Evolutionary conservation across 2,888 invertebrate species (phyloP).

Genomic region (Neocrepidodera transversa): DNA sequence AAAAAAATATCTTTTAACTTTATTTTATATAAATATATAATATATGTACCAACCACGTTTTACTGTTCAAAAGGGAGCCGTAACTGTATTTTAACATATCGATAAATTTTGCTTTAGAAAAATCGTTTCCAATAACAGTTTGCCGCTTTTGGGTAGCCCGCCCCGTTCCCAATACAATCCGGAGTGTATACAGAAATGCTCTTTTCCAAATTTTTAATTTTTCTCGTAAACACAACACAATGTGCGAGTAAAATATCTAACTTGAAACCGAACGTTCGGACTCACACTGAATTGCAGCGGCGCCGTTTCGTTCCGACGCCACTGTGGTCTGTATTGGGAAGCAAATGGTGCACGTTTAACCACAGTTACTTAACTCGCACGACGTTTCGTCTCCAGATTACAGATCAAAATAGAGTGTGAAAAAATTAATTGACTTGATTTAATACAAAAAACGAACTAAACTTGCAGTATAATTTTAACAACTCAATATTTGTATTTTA

Average conservation of each 20-base stretch:
- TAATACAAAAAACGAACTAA: too few relatives aligned
- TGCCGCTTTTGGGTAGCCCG: not conserved
- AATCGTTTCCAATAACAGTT: not conserved
- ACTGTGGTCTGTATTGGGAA: constrained; percentile 49
- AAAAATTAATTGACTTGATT: too few relatives aligned
- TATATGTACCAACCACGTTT: too few relatives aligned
- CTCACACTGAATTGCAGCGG: constrained; percentile 57
- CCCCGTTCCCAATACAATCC: constrained; percentile 59
- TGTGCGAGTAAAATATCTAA: constrained; percentile 61
- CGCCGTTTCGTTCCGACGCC: constrained; percentile 34
- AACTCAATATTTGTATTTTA: too few relatives aligned
- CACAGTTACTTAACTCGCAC: constrained; percentile 24
- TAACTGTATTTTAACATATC: too few relatives aligned
- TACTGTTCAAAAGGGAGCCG: too few relatives aligned
- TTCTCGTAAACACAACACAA: constrained; percentile 89
- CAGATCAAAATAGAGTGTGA: too few relatives aligned
- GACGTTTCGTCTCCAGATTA: constrained; percentile 10
- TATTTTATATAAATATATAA: too few relatives aligned
- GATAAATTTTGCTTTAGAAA: constrained; percentile 4
- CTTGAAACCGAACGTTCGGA: constrained; percentile 54
- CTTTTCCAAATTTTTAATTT: constrained; percentile 77
- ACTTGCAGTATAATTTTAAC: too few relatives aligned
- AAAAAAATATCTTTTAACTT: too few relatives aligned
- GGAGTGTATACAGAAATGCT: constrained; percentile 90
- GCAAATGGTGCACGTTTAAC: constrained; percentile 32